A percentile compares a stretch with the other conserved stretches of the same genome.
Conservation (phyloP, 64 coral and sea anemone species). For the Acropora yongei region DNA sequence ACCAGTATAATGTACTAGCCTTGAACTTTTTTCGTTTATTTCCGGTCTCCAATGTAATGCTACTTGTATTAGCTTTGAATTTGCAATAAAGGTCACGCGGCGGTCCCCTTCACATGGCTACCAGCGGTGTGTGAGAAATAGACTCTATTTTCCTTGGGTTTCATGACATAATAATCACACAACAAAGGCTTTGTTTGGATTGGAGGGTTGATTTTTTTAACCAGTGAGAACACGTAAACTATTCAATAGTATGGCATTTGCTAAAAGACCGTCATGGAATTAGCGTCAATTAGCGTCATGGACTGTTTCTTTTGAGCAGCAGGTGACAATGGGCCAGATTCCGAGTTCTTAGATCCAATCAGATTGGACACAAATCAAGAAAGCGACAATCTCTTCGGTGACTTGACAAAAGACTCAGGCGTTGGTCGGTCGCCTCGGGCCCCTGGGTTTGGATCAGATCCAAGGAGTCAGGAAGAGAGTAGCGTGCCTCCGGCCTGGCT, state of each 20-base stretch:
- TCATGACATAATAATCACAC: too few relatives aligned
- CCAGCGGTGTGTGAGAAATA: not conserved
- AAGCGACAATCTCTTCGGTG: constrained; percentile 50
- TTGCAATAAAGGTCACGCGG: too few relatives aligned
- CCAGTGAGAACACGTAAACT: too few relatives aligned
- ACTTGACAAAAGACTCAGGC: constrained; percentile 80
- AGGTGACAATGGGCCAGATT: constrained; percentile 59
- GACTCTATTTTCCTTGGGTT: not conserved
- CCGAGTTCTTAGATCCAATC: constrained; percentile 79
- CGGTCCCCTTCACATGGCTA: too few relatives aligned
- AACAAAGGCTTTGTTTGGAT: not conserved
- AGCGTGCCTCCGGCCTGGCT: constrained; percentile 80
- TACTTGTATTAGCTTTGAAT: too few relatives aligned
- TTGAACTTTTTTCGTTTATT: too few relatives aligned
- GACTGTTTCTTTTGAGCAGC: constrained; percentile 28
- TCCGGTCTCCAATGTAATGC: too few relatives aligned
- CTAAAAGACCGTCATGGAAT: too few relatives aligned
- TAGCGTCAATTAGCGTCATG: not conserved
- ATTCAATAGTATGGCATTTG: too few relatives aligned
- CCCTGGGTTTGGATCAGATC: constrained; percentile 38
- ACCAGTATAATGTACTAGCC: too few relatives aligned
- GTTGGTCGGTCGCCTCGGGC: constrained; percentile 88
- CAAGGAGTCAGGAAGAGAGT: constrained; percentile 62
- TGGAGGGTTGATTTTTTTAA: not conserved
- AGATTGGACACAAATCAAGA: constrained; percentile 65